Conservation (phyloP, 2,797 vertebrate species). For the Percopsis omiscomaycus region DNA sequence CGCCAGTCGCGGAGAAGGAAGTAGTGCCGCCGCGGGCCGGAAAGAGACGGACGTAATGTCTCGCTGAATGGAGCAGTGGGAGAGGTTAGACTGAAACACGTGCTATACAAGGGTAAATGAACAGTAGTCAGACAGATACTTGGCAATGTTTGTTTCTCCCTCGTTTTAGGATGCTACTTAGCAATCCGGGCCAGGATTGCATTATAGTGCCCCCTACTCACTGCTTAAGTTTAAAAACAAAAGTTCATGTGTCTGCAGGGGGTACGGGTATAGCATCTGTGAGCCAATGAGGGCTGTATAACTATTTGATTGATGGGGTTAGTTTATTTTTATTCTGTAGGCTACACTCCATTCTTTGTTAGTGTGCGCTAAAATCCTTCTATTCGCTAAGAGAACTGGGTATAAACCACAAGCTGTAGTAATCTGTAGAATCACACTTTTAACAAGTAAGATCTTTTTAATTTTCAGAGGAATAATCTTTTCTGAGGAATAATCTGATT, state of each 20-base stretch:
- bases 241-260: too few relatives aligned
- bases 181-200: too few relatives aligned
- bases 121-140: too few relatives aligned
- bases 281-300: not conserved
- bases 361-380: conserved; percentile 46
- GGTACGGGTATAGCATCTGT: too few relatives aligned
- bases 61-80: conserved; percentile 64
- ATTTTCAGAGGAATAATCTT: too few relatives aligned
- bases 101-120: conserved; percentile 38
- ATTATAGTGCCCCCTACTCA: too few relatives aligned
- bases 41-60: conserved; percentile 73
- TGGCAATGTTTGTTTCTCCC: too few relatives aligned
- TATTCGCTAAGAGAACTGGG: conserved; percentile 58
- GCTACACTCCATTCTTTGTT: conserved; percentile 51
- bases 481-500: too few relatives aligned
- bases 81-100: conserved; percentile 67
- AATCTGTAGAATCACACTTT: conserved; percentile 47
- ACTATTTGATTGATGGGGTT: conserved; percentile 45
- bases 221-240: too few relatives aligned
- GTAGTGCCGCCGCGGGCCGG: conserved; percentile 59
- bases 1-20: conserved; percentile 61
- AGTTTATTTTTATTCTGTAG: conserved; percentile 40
- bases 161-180: too few relatives aligned
- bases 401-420: conserved; percentile 44
- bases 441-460: too few relatives aligned